Evolutionary conservation across 2,113 vertebrate species (phyloP).

Genomic region (Rhinopomastus cyanomelas): DNA sequence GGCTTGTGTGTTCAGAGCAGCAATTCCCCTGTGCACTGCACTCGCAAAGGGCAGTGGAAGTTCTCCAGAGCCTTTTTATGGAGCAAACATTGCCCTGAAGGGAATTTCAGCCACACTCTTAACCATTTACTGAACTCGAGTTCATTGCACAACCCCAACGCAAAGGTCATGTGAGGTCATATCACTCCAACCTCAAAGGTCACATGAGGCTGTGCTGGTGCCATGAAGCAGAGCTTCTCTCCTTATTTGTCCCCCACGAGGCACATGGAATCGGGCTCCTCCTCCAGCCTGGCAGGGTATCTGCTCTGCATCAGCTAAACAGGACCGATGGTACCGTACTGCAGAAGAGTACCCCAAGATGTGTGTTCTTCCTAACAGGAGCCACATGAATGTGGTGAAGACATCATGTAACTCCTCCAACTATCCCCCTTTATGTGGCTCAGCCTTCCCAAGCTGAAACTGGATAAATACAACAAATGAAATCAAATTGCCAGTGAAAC

Average conservation of each 20-base stretch:
- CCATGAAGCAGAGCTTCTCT: accelerated
- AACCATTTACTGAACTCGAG: neutral
- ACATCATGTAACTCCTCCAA: accelerated
- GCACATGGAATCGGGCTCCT: neutral
- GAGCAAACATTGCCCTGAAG: neutral
- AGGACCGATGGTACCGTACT: accelerated
- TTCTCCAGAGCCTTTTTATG: neutral
- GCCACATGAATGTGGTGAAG: accelerated
- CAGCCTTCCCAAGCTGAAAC: neutral
- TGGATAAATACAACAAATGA: neutral
- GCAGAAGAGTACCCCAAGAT: neutral
- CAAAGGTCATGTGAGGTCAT: accelerated
- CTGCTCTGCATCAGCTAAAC: accelerated
- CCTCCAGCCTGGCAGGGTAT: neutral
- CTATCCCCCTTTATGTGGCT: neutral
- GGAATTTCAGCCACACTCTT: neutral
- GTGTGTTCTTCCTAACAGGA: neutral
- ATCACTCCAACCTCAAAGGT: too few species aligned
- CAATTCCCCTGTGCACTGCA: neutral
- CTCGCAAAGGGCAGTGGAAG: neutral
- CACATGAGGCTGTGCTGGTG: accelerated
- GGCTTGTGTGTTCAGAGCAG: neutral
- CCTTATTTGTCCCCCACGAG: neutral
- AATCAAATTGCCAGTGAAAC: neutral
- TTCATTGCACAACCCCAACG: accelerated